These are phyloP conservation scores for Falco cherrug DNA, from an alignment of 2,797 vertebrate species.

Conservation along the genomic window DNA sequence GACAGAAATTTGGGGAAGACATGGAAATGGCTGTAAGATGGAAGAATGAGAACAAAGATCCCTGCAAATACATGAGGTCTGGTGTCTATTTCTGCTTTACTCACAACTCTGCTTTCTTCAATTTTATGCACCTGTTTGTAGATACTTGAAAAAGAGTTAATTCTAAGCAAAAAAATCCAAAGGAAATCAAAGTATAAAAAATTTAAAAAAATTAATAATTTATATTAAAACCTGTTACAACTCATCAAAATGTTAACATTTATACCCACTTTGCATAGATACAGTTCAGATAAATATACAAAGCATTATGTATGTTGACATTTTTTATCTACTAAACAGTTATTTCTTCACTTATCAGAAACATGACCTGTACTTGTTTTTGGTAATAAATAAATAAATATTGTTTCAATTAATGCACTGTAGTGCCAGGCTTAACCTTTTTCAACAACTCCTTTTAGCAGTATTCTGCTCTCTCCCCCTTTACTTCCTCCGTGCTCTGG, in stretches of 20 bases:
- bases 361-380: background rate
- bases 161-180: background rate
- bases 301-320: background rate
- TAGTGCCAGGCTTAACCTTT: background rate
- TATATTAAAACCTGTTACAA: background rate
- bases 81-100: background rate
- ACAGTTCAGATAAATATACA: background rate
- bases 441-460: background rate
- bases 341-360: background rate
- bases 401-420: background rate
- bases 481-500: background rate
- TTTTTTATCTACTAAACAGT: background rate
- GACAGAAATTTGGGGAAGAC: background rate
- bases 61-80: background rate
- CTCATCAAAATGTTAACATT: background rate
- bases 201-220: background rate
- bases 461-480: background rate
- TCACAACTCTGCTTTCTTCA: background rate
- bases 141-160: background rate
- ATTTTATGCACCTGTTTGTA: background rate
- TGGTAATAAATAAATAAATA: background rate
- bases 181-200: background rate
- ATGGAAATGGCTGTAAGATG: background rate
- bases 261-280: background rate
- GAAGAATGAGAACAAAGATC: background rate